Conservation (phyloP, 2,797 vertebrate species). For the Cheirogaleus major region DNA sequence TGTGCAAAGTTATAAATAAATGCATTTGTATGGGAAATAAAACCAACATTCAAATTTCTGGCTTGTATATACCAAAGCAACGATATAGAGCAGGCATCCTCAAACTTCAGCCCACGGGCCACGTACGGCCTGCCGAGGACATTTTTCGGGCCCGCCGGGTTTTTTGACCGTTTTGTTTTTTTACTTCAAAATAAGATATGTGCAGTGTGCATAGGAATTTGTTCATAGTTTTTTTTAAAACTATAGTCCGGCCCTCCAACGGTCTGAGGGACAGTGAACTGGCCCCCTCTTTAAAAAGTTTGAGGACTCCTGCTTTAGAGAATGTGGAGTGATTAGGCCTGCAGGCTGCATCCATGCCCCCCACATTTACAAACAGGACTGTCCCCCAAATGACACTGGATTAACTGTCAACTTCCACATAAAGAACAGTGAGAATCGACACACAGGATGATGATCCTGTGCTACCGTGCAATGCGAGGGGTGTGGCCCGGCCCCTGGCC, state of each 20-base stretch:
- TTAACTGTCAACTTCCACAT: neutral
- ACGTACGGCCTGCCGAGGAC: no score
- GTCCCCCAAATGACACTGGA: neutral
- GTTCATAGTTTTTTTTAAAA: no score
- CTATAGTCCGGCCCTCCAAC: no score
- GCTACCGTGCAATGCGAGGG: no score
- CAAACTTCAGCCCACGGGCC: no score
- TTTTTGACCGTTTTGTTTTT: no score
- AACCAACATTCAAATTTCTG: neutral
- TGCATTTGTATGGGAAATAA: neutral
- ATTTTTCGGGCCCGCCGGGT: no score
- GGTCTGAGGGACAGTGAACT: no score
- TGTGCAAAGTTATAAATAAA: conserved; percentile 32
- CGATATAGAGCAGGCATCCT: neutral
- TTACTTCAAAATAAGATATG: no score
- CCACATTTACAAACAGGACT: neutral
- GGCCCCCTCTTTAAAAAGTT: no score
- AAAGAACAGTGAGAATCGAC: neutral
- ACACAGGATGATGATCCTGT: neutral
- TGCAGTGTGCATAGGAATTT: no score
- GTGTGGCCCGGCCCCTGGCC: rapidly evolving
- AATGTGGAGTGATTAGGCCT: neutral
- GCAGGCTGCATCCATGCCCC: neutral
- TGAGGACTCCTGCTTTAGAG: no score
- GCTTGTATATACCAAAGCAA: neutral